Base-by-base conservation (phyloP, 1,140 invertebrate species). In the Drosophila pandora region DNA sequence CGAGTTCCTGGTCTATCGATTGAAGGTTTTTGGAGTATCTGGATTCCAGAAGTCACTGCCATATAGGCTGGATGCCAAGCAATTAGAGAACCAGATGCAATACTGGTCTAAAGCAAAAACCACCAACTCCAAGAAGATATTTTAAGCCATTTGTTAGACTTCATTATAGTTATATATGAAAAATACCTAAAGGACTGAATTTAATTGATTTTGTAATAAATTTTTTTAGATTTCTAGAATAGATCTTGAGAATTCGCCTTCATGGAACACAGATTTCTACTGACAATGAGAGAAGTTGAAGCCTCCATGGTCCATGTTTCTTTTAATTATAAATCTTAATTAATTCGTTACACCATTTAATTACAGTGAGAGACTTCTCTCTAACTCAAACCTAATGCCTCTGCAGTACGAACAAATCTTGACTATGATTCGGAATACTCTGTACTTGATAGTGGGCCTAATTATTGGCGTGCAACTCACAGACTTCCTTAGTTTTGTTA, bases 81-180 rank as follows among this genome's bases (percentile, higher is more conserved):
- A 69, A 5, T 5, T 69, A 43, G 41, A 69, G 21, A 39, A 12
- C 2, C 65, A 68, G 32, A n/a, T 69, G n/a, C n/a, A 56, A 5
- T 2, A 23, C 3, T 69, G 65, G 65, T 55, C 65, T 6, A 32
- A 48, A 8, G 30, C 39, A n/a, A 68, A 56, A 3, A 69, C 39
- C 17, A 48, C 65, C 3, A 69, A 69, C 21, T 41, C 32, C 0
- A 48, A 69, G 4, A 13, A 41, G 22, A 32, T 22, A 21, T 21
- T 13, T 22, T 32, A 23, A 32, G 41, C 30, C 22, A 25, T 12
- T 37, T 37, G 5, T 2, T 54, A 23, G 2, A n/a, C 21, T 22
- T 9, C 3, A 47, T 4, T 23, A 1, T 37, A 12, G 12, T 37
- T 37, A 12, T n/a, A 12, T 37, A 37, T 37, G 4, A 12, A 37